A percentile compares a stretch with the other conserved stretches of the same genome.
phyloP scores from a whole-genome alignment of 1,140 invertebrate species.

The Heliothis virescens region DNA sequence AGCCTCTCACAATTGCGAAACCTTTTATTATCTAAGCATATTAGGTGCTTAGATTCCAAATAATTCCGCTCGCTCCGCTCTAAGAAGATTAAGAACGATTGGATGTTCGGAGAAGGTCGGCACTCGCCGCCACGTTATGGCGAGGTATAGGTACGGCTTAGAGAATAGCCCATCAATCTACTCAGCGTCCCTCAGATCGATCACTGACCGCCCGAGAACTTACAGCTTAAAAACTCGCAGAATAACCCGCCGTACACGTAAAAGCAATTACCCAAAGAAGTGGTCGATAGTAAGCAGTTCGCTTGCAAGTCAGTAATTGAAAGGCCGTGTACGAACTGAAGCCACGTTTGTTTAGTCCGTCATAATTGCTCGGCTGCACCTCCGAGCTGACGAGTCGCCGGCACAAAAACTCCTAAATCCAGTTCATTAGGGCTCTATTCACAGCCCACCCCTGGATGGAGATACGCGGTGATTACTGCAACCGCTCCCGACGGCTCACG shows the following conservation, averaged over 20 bases:
- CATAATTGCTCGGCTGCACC: slow-evolving; percentile 84
- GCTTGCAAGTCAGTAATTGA: slow-evolving; percentile 67
- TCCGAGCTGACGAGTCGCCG: slow-evolving; percentile 81
- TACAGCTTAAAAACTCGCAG: slow-evolving; percentile 48
- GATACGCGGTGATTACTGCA: slow-evolving; percentile 86
- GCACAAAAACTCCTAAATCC: slow-evolving; percentile 86
- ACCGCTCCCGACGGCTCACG: slow-evolving; percentile 86
- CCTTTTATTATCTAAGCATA: slow-evolving; percentile 82
- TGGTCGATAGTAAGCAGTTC: slow-evolving; percentile 56
- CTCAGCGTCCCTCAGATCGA: slow-evolving; percentile 67
- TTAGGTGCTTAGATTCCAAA: slow-evolving; percentile 81
- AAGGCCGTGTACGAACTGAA: slow-evolving; percentile 63
- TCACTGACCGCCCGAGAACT: slow-evolving; percentile 62
- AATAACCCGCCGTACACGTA: slow-evolving; percentile 52
- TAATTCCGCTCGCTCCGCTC: slow-evolving; percentile 79
- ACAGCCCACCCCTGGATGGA: slow-evolving; percentile 84
- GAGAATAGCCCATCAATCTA: slow-evolving; percentile 79
- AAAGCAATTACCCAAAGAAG: slow-evolving; percentile 65
- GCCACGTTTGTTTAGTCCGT: slow-evolving; percentile 80
- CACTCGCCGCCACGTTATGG: slow-evolving; percentile 69
- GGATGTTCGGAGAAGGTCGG: slow-evolving; percentile 80
- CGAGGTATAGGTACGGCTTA: slow-evolving; percentile 72
- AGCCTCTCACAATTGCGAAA: slow-evolving; percentile 55
- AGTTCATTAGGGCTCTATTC: slow-evolving; percentile 86
- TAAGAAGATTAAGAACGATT: slow-evolving; percentile 86